Conservation (phyloP, 1,140 invertebrate species). For the Drosophila kepulauana region DNA sequence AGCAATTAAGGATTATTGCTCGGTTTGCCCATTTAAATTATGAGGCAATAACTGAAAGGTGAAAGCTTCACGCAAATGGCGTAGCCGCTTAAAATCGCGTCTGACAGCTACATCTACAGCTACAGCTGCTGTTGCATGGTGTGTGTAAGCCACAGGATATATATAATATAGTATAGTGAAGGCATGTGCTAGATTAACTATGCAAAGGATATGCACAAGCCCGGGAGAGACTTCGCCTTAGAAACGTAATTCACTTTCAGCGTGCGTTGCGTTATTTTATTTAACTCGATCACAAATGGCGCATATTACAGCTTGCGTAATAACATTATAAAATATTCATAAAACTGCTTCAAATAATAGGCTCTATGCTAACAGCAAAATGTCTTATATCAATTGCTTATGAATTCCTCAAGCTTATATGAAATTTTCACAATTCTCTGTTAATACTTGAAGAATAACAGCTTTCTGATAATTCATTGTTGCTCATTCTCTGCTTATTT, state of each 20-base stretch:
- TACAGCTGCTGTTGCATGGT: background rate
- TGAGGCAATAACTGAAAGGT: conserved; percentile 54
- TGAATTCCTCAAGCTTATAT: too few relatives aligned
- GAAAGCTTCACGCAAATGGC: conserved; percentile 23
- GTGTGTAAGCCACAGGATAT: conserved; percentile 30
- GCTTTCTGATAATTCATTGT: too few relatives aligned
- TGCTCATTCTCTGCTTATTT: too few relatives aligned
- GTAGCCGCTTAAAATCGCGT: conserved; percentile 29
- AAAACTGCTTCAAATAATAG: too few relatives aligned
- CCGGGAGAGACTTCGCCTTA: background rate
- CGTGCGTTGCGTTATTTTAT: background rate
- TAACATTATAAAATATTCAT: too few relatives aligned
- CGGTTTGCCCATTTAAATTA: conserved; percentile 76
- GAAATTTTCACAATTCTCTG: too few relatives aligned
- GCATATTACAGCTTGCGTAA: background rate
- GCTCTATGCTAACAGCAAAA: too few relatives aligned
- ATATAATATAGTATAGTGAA: conserved; percentile 1
- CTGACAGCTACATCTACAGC: conserved; percentile 48
- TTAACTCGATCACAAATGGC: conserved; percentile 6
- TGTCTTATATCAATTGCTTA: too few relatives aligned
- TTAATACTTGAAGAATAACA: too few relatives aligned
- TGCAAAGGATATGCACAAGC: conserved; percentile 6
- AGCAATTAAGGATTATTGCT: conserved; percentile 83
- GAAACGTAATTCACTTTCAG: conserved; percentile 3
- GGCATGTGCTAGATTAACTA: conserved; percentile 28